Percentiles rank a stretch among this genome's conserved stretches.
Evolutionary conservation across 2,797 vertebrate genomes (phyloP).

Genomic region (Pseudomugil tenellus): DNA sequence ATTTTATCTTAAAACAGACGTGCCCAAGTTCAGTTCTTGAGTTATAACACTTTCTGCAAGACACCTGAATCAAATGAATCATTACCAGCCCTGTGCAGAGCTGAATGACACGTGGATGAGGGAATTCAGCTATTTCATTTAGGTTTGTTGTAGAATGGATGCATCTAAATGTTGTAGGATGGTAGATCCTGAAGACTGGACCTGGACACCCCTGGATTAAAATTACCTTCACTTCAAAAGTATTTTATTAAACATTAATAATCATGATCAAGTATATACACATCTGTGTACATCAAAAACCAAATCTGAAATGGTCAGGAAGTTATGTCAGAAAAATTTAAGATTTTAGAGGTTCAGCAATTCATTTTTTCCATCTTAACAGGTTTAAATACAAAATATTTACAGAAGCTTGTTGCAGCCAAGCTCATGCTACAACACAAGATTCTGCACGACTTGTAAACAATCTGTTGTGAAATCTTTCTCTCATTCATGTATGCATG

Average conservation of each 20-base stretch:
- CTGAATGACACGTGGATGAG: too few relatives aligned
- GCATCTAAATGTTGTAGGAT: too few relatives aligned
- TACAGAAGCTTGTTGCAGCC: slow-evolving; percentile 2
- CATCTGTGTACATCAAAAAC: slow-evolving; percentile 30
- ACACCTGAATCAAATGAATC: too few relatives aligned
- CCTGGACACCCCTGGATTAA: too few relatives aligned
- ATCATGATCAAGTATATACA: slow-evolving; percentile 29
- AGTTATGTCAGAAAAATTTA: background rate
- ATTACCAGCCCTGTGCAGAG: too few relatives aligned
- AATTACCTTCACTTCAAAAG: slow-evolving; percentile 1
- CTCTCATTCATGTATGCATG: background rate
- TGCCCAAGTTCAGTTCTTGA: too few relatives aligned
- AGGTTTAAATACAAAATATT: background rate
- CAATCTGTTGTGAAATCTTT: background rate
- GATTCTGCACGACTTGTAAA: slow-evolving; percentile 19
- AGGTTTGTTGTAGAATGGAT: too few relatives aligned
- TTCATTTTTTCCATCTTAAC: background rate
- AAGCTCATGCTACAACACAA: background rate
- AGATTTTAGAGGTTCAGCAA: slow-evolving; percentile 2
- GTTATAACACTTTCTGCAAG: too few relatives aligned
- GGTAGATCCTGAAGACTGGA: too few relatives aligned
- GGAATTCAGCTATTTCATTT: too few relatives aligned
- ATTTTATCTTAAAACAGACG: background rate
- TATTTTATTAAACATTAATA: slow-evolving; percentile 24
- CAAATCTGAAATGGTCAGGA: background rate